Evolutionary conservation across 2,797 vertebrate species (phyloP), one percentile per base, ranked within the genome.

Genomic region (Decapterus maruadsi): DNA sequence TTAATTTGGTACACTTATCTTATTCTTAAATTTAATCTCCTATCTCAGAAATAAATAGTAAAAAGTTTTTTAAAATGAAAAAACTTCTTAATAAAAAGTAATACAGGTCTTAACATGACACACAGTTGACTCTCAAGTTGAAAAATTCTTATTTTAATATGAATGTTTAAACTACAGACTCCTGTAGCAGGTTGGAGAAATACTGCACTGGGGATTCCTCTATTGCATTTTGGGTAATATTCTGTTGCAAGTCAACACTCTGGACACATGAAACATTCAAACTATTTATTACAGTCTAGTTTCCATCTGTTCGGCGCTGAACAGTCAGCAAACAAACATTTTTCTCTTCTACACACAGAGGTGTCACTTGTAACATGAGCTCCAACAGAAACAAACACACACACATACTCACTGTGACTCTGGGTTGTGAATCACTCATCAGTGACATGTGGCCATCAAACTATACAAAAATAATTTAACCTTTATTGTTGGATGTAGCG

Each of bases 251-350:
- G 55, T 45, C 45, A 60, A 36, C 20, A 78, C 61, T 67, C 29
- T 4, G 8, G 29, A 54, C 67, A 51, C 43, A 36, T 34, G 14
- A 26, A 34, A 50, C 46, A 16, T 16, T 70, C 26, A 66, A 69
- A 55, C 19, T 2, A 8, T 76, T 68, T 71, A 83, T 75, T 83
- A 46, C 22, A 45, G 50, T 16, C 50, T n/a, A 46, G 19, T 26
- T 82, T 4, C 56, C 51, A 54, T 71, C 50, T 63, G n/a, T 60
- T 46, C 50, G 59, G 29, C 34, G 40, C 38, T 16, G 31, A 72
- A 53, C 13, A 31, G 19, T 0, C 19, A 7, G 29, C 50, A 34
- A 68, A 66, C 17, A 13, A 19, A 54, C 9, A 22, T 26, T 2
- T 26, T 20, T 42, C 1, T 78, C 26, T 67, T 51, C 48, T 9